Evolutionary conservation across 2,888 invertebrate genomes (phyloP).

Genomic region (Bombyx huttoni): DNA sequence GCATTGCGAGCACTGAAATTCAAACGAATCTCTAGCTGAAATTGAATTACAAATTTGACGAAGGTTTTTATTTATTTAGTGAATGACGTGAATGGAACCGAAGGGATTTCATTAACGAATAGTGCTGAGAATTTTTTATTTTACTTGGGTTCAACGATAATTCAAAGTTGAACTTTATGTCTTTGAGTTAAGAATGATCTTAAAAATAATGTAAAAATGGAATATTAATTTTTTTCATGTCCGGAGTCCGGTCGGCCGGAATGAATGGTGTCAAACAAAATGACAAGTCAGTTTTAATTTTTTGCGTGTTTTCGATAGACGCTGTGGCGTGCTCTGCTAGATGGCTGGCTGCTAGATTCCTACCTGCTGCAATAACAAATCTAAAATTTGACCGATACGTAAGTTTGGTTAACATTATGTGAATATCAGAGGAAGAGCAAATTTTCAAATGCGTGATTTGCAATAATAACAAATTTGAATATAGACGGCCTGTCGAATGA

Average conservation of each 20-base stretch:
- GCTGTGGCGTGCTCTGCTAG: constrained; percentile 13
- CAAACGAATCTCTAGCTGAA: constrained; percentile 12
- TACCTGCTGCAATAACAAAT: constrained; percentile 10
- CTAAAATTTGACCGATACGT: constrained; percentile 1
- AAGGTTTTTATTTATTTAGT: constrained; percentile 61
- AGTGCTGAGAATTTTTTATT: constrained; percentile 36
- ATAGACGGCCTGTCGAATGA: no score
- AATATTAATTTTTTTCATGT: constrained; percentile 2
- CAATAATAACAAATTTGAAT: no score
- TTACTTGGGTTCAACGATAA: constrained; percentile 4
- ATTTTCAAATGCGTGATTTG: background rate
- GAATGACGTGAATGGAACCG: constrained; percentile 61
- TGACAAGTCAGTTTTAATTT: constrained; percentile 58
- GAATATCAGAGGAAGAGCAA: constrained; percentile 1
- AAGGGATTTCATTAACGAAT: constrained; percentile 62
- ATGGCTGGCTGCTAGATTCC: background rate
- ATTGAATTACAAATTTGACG: constrained; percentile 38
- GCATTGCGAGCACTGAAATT: background rate
- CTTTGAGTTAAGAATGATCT: constrained; percentile 8
- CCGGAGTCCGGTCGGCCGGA: constrained; percentile 41
- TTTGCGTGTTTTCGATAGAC: constrained; percentile 45
- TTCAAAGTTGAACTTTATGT: constrained; percentile 16
- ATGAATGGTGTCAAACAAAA: constrained; percentile 70
- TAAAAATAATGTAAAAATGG: background rate
- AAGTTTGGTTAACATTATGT: no score